These are phyloP conservation scores for Tachycineta bicolor DNA, from an alignment of 2,113 vertebrate species.

Conservation along the genomic window DNA sequence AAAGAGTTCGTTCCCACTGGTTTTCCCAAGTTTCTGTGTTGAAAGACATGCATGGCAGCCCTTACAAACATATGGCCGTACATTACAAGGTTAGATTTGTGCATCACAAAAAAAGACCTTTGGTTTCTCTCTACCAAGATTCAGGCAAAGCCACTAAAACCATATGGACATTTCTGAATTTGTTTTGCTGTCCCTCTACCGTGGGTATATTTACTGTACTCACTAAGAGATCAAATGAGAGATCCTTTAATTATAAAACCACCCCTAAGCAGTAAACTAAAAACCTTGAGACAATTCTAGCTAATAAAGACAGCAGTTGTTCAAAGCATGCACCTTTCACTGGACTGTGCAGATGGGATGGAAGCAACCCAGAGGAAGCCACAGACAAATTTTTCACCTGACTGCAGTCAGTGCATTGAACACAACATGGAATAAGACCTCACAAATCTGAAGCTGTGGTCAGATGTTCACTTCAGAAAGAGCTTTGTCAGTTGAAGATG, in stretches of 20 bases:
- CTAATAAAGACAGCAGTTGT: not conserved
- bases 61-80: not conserved
- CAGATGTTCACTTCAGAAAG: not conserved
- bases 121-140: not conserved
- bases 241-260: not conserved
- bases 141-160: not conserved
- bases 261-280: not conserved
- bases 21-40: not conserved
- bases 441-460: not conserved
- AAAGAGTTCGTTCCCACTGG: not conserved
- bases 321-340: not conserved
- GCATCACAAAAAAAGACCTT: not conserved
- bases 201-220: rapidly evolving
- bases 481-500: not conserved
- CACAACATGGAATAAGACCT: not conserved
- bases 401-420: not conserved
- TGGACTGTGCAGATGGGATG: not conserved
- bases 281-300: not conserved
- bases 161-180: rapidly evolving
- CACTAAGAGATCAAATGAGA: not conserved
- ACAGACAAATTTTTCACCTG: not conserved
- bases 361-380: not conserved
- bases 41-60: not conserved
- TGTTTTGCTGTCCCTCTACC: not conserved
- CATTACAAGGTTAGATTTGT: not conserved